phyloP scores from a whole-genome alignment of 1,140 invertebrate genomes.

The Temnothorax nylanderi region DNA sequence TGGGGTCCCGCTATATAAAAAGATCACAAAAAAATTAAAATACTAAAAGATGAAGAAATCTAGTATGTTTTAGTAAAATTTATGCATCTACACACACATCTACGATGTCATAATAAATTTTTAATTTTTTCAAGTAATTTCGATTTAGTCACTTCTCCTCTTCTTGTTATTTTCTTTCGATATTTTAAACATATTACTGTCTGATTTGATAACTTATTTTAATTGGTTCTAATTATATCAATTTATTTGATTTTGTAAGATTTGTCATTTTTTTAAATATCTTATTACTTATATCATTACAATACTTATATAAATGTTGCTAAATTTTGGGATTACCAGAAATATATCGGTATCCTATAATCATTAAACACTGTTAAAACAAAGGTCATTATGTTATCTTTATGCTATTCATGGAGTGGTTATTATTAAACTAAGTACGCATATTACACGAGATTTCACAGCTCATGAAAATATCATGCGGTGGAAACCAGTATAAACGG shows the following conservation, averaged over 20 bases:
- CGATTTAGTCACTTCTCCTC: too few species aligned
- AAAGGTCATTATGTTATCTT: neutral
- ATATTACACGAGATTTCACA: neutral
- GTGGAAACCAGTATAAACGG: conserved; percentile 59
- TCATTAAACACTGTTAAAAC: neutral
- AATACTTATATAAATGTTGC: neutral
- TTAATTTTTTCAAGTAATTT: too few species aligned
- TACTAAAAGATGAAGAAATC: too few species aligned
- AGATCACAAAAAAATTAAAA: too few species aligned
- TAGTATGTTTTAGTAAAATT: too few species aligned
- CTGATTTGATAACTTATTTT: too few species aligned
- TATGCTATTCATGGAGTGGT: neutral
- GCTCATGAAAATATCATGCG: neutral
- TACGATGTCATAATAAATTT: too few species aligned
- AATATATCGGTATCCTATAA: neutral
- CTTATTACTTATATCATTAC: neutral
- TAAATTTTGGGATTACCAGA: neutral
- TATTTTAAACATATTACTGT: too few species aligned
- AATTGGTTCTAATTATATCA: neutral
- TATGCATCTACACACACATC: too few species aligned
- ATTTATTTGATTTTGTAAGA: neutral
- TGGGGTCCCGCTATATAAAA: neutral
- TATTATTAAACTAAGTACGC: neutral
- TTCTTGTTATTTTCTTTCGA: too few species aligned
- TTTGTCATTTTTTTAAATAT: neutral